Percentiles rank a stretch among this genome's conserved stretches.
Conservation (phyloP, 2,113 vertebrate genomes). For the Entosphenus tridentatus region DNA sequence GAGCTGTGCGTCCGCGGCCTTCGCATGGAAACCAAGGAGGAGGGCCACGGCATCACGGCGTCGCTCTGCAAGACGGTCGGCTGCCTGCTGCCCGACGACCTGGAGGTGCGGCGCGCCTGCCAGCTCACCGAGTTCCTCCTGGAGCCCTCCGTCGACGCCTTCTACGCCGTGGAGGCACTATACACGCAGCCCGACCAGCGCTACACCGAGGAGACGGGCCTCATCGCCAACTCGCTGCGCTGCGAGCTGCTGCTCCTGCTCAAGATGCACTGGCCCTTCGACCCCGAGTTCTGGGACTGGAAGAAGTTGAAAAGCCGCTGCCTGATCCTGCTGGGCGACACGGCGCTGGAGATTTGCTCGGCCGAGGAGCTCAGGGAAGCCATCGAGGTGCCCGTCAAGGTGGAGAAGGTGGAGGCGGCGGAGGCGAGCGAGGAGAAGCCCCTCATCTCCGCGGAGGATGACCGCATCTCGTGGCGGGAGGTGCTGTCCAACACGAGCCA, state of each 20-base stretch:
- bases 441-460: constrained; percentile 14
- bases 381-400: no score
- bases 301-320: constrained; percentile 79
- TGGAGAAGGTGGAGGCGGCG: constrained; percentile 31
- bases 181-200: constrained; percentile 76
- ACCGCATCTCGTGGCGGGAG: constrained; percentile 14
- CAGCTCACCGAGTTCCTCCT: constrained; percentile 82
- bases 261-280: constrained; percentile 87
- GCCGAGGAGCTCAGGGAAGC: no score
- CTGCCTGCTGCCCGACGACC: constrained; percentile 63
- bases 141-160: constrained; percentile 43
- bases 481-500: constrained; percentile 8
- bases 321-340: constrained; percentile 46
- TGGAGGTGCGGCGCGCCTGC: constrained; percentile 76
- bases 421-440: constrained; percentile 13
- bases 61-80: constrained; percentile 73
- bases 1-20: constrained; percentile 78
- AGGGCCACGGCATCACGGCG: constrained; percentile 45
- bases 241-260: constrained; percentile 75
- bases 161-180: constrained; percentile 50
- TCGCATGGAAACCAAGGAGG: constrained; percentile 57
- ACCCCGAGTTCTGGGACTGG: constrained; percentile 99
- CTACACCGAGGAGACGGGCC: constrained; percentile 55
- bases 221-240: constrained; percentile 76
- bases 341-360: constrained; percentile 28